Evolutionary conservation across 1,140 invertebrate genomes (phyloP).

Genomic region (Oppia nitens): DNA sequence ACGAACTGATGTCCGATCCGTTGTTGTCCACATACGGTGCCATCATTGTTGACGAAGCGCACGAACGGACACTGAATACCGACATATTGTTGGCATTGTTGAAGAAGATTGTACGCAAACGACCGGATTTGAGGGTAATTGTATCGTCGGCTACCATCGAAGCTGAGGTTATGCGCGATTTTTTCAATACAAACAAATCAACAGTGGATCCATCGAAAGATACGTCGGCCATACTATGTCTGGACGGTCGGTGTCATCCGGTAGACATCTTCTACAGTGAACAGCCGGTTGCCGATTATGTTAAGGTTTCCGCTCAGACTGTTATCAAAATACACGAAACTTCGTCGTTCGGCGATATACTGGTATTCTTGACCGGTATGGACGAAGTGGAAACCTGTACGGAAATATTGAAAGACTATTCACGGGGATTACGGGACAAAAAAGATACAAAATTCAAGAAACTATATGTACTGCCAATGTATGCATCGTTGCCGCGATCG

Average conservation of each 20-base stretch:
- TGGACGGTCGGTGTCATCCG: conserved; percentile 73
- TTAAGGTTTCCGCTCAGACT: conserved; percentile 67
- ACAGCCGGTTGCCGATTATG: conserved; percentile 77
- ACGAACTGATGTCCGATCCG: conserved; percentile 89
- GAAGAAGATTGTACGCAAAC: conserved; percentile 77
- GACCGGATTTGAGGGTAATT: conserved; percentile 56
- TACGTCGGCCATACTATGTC: conserved; percentile 61
- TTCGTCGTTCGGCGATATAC: conserved; percentile 65
- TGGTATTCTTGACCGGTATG: conserved; percentile 85
- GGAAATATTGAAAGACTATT: conserved; percentile 36
- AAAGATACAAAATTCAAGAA: conserved; percentile 34
- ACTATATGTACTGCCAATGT: conserved; percentile 71
- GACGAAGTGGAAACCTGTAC: conserved; percentile 70
- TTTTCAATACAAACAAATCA: conserved; percentile 50
- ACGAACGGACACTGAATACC: conserved; percentile 78
- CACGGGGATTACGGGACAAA: conserved; percentile 19
- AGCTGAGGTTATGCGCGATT: conserved; percentile 64
- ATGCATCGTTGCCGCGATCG: conserved; percentile 63
- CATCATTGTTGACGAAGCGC: conserved; percentile 89
- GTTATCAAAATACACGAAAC: conserved; percentile 71
- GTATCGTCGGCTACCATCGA: conserved; percentile 91
- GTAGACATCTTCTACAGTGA: conserved; percentile 68
- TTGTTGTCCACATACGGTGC: conserved; percentile 71
- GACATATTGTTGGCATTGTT: conserved; percentile 86
- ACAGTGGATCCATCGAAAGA: conserved; percentile 35